Evolutionary conservation across 1,140 invertebrate species (phyloP).

Genomic region (Fopius arisanus): DNA sequence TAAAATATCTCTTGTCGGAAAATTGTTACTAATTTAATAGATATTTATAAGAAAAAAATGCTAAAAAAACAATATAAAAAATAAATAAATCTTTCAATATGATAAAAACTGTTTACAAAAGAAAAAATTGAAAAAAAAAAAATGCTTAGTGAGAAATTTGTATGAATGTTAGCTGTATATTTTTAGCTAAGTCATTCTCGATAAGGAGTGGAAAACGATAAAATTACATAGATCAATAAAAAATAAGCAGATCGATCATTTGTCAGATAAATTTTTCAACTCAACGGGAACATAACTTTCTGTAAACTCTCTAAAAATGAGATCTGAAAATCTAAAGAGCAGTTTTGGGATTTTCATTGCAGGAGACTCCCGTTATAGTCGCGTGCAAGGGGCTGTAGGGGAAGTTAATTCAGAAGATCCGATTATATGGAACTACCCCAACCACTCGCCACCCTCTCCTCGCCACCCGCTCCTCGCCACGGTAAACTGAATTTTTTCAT

Average conservation of each 20-base stretch:
- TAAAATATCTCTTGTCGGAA: constrained; percentile 22
- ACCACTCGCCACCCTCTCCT: too few species aligned
- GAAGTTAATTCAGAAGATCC: too few species aligned
- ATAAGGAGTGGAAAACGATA: neutral
- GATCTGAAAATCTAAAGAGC: neutral
- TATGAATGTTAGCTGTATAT: constrained; percentile 30
- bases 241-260: constrained; percentile 25
- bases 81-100: constrained; percentile 50
- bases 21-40: constrained; percentile 32
- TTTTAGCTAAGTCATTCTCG: neutral
- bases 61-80: constrained; percentile 55
- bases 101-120: constrained; percentile 40
- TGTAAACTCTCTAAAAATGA: neutral
- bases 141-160: constrained; percentile 27
- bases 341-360: neutral
- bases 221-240: neutral
- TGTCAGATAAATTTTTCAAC: neutral
- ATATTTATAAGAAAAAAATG: constrained; percentile 39
- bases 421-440: too few species aligned
- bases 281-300: neutral
- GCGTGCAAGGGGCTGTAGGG: too few species aligned
- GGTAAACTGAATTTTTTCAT: too few species aligned
- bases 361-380: too few species aligned
- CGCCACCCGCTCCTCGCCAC: too few species aligned
- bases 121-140: constrained; percentile 17